Evolutionary conservation across 2,113 vertebrate species (phyloP), one percentile per base, ranked within the genome.

Genomic region (Pachycephala philippinensis): DNA sequence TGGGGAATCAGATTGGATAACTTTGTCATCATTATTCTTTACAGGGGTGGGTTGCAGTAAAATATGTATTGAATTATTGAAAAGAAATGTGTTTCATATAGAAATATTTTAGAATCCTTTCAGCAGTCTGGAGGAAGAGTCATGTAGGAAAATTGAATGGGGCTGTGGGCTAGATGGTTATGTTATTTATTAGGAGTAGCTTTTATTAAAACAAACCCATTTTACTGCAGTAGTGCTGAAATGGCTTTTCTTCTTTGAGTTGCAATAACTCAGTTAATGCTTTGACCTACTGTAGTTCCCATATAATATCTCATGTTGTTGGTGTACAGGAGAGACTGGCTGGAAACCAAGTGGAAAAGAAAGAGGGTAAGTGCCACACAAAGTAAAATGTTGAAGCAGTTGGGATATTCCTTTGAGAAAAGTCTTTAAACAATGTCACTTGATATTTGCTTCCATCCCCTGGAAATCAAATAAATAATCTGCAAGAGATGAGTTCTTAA

Each of bases 291-390:
- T 95, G 93, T 95, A 96, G 54, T 97, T 97, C 96, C 94, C 79
- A 92, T 95, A 76, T 95, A 96, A 90, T 97, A 82, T 98, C 96
- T 97, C 69, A 80, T 98, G 96, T 97, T 84, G 57, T 98, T 98
- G 95, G 74, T 93, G 63, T 96, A 84, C 97, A 99, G 99, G 99
- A 98, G 99, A 99, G 97, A 99, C 99, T 91, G 99, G 99, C 90
- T 99, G 99, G 99, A 99, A 99, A 98, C 98, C 99, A 78, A 98
- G 98, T 3, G 98, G 98, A 75, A 99, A 99, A 98, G 99, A 99
- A 96, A 98, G 97, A 97, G 97, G 98, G 98, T 98, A 96, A 98
- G 97, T 93, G 66, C 83, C 95, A 57, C 75, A 47, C 18, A 44
- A 70, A 93, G 37, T 23, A 64, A 72, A 76, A 50, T 30, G n/a